Evolutionary conservation across 1,140 invertebrate genomes (phyloP).

Genomic region (Cherax destructor): DNA sequence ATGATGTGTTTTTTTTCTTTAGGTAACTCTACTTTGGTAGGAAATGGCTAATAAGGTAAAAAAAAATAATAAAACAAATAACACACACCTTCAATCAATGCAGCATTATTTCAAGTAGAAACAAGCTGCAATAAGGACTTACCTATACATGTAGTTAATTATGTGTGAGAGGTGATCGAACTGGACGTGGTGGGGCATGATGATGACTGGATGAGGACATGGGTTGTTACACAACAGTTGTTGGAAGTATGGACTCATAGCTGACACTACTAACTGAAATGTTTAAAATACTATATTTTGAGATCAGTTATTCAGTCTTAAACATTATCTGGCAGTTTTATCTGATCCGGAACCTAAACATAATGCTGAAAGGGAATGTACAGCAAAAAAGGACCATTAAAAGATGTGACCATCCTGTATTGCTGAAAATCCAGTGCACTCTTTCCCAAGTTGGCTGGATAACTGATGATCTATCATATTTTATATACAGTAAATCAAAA

Average conservation of each 20-base stretch:
- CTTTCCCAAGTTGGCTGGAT: too few relatives aligned
- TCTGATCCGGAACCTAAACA: too few relatives aligned
- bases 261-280: slow-evolving; percentile 82
- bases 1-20: too few relatives aligned
- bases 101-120: neutral
- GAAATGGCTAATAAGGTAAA: neutral
- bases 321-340: too few relatives aligned
- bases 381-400: too few relatives aligned
- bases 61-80: neutral
- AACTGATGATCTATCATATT: too few relatives aligned
- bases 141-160: slow-evolving; percentile 93
- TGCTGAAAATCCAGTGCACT: too few relatives aligned
- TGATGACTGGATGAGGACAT: slow-evolving; percentile 88
- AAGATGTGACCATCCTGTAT: too few relatives aligned
- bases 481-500: too few relatives aligned
- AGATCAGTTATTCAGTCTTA: neutral
- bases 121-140: neutral
- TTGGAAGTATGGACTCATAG: slow-evolving; percentile 94
- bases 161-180: slow-evolving; percentile 91
- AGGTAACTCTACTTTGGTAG: too few relatives aligned
- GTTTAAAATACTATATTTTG: too few relatives aligned
- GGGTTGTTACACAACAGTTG: slow-evolving; percentile 92
- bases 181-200: slow-evolving; percentile 91
- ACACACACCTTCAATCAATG: neutral
- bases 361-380: too few relatives aligned